phyloP scores from a whole-genome alignment of 2,797 vertebrate species.

The Diglossa cyanea region DNA sequence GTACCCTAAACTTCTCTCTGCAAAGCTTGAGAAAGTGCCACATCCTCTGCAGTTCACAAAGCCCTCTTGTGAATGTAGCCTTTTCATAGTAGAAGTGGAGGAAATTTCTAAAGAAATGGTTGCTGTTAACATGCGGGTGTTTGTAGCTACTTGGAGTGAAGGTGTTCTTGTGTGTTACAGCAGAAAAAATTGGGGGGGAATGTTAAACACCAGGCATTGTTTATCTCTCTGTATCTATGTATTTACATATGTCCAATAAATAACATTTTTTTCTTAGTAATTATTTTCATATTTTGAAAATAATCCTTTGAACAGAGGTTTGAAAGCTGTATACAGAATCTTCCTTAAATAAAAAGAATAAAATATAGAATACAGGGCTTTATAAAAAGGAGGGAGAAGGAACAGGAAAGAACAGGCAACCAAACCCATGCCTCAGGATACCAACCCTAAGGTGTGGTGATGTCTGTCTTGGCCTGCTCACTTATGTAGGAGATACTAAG shows the following conservation, averaged over 20 bases:
- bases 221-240: background rate
- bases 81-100: background rate
- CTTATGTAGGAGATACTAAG: background rate
- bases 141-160: background rate
- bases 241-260: background rate
- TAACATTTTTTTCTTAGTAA: background rate
- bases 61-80: background rate
- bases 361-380: background rate
- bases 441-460: background rate
- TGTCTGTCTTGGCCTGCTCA: background rate
- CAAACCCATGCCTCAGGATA: background rate
- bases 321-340: background rate
- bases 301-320: background rate
- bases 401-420: background rate
- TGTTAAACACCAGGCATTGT: background rate
- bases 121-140: background rate
- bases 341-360: background rate
- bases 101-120: background rate
- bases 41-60: background rate
- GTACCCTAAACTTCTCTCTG: background rate
- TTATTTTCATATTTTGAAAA: background rate
- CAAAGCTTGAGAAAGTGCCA: background rate
- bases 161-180: background rate
- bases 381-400: background rate
- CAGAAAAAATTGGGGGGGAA: accelerated